Evolutionary conservation across 2,113 vertebrate species (phyloP).

Genomic region (Mormyrus lacerda): DNA sequence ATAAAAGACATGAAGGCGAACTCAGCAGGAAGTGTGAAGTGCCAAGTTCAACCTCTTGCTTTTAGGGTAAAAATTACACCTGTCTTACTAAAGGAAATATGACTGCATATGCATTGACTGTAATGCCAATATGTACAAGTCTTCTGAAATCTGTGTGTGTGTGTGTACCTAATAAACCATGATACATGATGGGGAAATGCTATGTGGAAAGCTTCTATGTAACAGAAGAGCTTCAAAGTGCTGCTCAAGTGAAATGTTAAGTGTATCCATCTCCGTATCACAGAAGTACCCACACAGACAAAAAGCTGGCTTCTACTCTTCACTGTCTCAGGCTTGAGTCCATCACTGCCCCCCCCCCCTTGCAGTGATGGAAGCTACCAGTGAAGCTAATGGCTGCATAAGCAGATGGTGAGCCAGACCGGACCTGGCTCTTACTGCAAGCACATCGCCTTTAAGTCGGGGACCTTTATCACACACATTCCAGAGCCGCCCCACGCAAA

Average conservation of each 20-base stretch:
- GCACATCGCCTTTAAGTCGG: not conserved
- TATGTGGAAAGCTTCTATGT: not conserved
- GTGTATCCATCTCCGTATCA: not conserved
- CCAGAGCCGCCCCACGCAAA: not conserved
- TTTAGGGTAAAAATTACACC: not conserved
- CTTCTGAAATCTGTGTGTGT: not conserved
- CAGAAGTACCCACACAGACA: not conserved
- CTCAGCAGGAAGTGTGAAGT: not conserved
- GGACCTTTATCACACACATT: not conserved
- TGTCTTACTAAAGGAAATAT: not conserved
- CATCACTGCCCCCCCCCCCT: not conserved
- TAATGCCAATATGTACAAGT: not conserved
- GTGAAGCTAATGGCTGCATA: not conserved
- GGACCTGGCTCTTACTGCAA: not conserved
- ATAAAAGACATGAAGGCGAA: not conserved
- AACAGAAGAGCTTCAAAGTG: not conserved
- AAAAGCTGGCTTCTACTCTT: not conserved
- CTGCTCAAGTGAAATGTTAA: not conserved
- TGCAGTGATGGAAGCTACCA: not conserved
- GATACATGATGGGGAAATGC: not conserved
- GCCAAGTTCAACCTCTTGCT: not conserved
- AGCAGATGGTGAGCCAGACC: not conserved
- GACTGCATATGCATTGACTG: not conserved
- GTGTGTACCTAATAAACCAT: not conserved
- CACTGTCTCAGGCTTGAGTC: not conserved